These are phyloP conservation scores for Plebejus argus DNA, from an alignment of 2,888 invertebrate genomes.

Conservation along the genomic window DNA sequence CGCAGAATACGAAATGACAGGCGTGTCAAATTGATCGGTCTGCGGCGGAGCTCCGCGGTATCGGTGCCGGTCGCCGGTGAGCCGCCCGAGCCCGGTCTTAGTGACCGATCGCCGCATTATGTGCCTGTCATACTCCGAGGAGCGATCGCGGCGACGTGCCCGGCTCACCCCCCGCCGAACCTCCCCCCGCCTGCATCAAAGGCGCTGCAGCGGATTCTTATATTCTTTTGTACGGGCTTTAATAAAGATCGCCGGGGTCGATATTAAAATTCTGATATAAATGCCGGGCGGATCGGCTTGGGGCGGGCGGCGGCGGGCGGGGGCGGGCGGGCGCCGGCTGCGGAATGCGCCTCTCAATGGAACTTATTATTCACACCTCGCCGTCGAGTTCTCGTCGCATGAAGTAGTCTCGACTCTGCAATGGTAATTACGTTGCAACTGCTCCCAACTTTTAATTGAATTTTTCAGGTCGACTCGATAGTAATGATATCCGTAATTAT, in stretches of 20 bases:
- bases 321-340: conserved; percentile 7
- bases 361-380: conserved; percentile 36
- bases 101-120: conserved; percentile 66
- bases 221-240: conserved; percentile 57
- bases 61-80: conserved; percentile 30
- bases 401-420: neutral
- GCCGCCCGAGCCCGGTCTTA: conserved; percentile 54
- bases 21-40: conserved; percentile 10
- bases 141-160: conserved; percentile 69
- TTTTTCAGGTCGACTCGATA: neutral
- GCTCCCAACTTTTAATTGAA: conserved; percentile 18
- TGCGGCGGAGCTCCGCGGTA: neutral
- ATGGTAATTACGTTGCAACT: conserved; percentile 17
- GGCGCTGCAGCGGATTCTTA: conserved; percentile 59
- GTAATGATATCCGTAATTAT: neutral
- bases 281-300: conserved; percentile 33
- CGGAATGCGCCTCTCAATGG: conserved; percentile 34
- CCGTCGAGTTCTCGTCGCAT: conserved; percentile 24
- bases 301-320: neutral
- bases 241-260: conserved; percentile 64
- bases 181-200: conserved; percentile 43
- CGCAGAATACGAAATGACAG: conserved; percentile 1
- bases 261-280: conserved; percentile 71
- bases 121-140: conserved; percentile 68
- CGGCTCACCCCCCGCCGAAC: conserved; percentile 42